A percentile compares a stretch with the other conserved stretches of the same genome.
Evolutionary conservation across 1,140 invertebrate species (phyloP).

Genomic region (Halyomorpha halys): DNA sequence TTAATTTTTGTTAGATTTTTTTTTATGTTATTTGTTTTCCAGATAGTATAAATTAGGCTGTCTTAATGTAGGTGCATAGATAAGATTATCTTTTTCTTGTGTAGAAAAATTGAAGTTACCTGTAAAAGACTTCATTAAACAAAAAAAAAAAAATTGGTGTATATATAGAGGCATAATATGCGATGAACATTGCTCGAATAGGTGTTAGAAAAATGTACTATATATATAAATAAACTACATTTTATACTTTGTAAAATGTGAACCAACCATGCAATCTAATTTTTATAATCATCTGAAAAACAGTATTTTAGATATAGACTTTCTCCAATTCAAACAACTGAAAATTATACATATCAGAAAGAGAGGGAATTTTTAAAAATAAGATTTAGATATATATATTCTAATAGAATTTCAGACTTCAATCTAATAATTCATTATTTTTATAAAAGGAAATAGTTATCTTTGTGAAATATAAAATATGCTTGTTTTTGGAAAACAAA

Average conservation of each 20-base stretch:
- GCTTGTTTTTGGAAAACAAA: no score
- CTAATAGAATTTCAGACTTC: no score
- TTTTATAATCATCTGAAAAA: not conserved
- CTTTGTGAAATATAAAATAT: no score
- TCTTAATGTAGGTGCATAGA: no score
- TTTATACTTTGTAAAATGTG: constrained; percentile 12
- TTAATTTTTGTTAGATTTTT: no score
- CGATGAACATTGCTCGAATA: constrained; percentile 25
- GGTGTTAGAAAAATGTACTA: constrained; percentile 7
- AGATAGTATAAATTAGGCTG: no score
- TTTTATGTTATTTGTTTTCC: no score
- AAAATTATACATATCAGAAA: not conserved
- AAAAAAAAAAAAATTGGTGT: no score
- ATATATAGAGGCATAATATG: constrained; percentile 18
- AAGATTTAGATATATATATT: no score
- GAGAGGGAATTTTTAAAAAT: no score
- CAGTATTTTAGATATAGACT: constrained; percentile 7
- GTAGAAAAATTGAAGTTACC: constrained; percentile 13
- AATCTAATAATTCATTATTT: no score
- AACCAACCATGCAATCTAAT: constrained; percentile 28
- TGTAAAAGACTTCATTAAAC: constrained; percentile 12
- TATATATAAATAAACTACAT: constrained; percentile 21
- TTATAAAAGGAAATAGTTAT: no score
- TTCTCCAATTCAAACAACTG: not conserved
- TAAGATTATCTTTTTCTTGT: not conserved